Evolutionary conservation across 2,888 invertebrate species (phyloP).

Genomic region (Drosophila fungiperda): DNA sequence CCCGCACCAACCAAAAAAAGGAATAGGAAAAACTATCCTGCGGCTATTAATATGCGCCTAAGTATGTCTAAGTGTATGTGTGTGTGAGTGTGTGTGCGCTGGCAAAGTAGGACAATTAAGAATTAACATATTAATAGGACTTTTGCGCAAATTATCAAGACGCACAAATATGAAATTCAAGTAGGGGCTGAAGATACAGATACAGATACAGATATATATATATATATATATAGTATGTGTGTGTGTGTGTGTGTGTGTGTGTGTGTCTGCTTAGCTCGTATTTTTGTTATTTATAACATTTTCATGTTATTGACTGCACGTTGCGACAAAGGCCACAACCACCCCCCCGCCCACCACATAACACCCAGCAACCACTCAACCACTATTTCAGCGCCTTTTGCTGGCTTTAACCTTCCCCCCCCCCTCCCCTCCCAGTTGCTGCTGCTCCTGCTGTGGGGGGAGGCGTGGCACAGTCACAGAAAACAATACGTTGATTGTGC

Average conservation of each 20-base stretch:
- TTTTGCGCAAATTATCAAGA: conserved; percentile 79
- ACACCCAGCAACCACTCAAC: not conserved
- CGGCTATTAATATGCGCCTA: conserved; percentile 69
- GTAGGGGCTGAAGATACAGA: conserved; percentile 32
- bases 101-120: conserved; percentile 75
- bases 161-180: conserved; percentile 67
- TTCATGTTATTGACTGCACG: conserved; percentile 76
- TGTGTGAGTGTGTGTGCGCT: conserved; percentile 25
- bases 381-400: conserved; percentile 10
- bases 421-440: not conserved
- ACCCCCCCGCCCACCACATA: not conserved
- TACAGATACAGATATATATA: conserved; percentile 27
- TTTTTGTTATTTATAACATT: conserved; percentile 79
- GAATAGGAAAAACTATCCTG: conserved; percentile 41
- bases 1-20: conserved; percentile 22
- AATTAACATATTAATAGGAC: conserved; percentile 81
- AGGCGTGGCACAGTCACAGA: conserved; percentile 61
- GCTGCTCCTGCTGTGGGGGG: conserved; percentile 10
- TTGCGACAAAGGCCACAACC: conserved; percentile 35
- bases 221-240: no score
- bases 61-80: conserved; percentile 7
- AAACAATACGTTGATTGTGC: conserved; percentile 81
- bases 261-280: conserved; percentile 50
- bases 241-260: not conserved
- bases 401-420: not conserved